A percentile compares a stretch with the other conserved stretches of the same genome.
These are phyloP conservation scores for Ophioninae sp. DNA, from an alignment of 2,888 invertebrate species.

Conservation along the genomic window DNA sequence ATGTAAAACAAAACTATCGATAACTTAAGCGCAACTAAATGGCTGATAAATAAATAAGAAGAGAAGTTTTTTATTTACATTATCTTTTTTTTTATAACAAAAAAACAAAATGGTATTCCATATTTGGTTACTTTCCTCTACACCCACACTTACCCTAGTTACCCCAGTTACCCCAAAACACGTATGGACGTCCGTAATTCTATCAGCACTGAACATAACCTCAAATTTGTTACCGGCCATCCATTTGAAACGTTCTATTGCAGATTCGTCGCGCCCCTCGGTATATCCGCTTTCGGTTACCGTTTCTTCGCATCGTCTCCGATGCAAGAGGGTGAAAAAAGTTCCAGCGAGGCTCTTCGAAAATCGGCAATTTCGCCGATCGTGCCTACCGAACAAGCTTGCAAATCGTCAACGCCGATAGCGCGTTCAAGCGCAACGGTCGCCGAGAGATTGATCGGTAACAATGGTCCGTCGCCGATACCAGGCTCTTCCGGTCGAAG, in stretches of 20 bases:
- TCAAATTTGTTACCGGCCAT: too few relatives aligned
- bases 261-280: constrained; percentile 76
- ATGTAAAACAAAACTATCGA: too few relatives aligned
- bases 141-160: too few relatives aligned
- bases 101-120: too few relatives aligned
- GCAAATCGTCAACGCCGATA: constrained; percentile 74
- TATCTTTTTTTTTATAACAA: too few relatives aligned
- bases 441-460: constrained; percentile 71
- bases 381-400: constrained; percentile 59
- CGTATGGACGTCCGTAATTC: too few relatives aligned
- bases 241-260: not conserved
- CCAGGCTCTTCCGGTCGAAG: constrained; percentile 55
- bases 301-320: constrained; percentile 77
- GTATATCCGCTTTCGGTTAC: constrained; percentile 76
- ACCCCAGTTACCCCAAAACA: too few relatives aligned
- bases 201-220: too few relatives aligned
- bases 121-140: too few relatives aligned
- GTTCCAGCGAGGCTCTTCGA: constrained; percentile 68
- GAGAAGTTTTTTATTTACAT: too few relatives aligned
- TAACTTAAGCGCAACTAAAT: too few relatives aligned
- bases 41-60: too few relatives aligned
- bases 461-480: constrained; percentile 67
- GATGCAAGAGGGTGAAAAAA: constrained; percentile 68
- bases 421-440: constrained; percentile 71
- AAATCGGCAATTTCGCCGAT: constrained; percentile 77